A percentile compares a stretch with the other conserved stretches of the same genome.
Evolutionary conservation across 2,113 vertebrate species (phyloP).

Genomic region (Chitala chitala): DNA sequence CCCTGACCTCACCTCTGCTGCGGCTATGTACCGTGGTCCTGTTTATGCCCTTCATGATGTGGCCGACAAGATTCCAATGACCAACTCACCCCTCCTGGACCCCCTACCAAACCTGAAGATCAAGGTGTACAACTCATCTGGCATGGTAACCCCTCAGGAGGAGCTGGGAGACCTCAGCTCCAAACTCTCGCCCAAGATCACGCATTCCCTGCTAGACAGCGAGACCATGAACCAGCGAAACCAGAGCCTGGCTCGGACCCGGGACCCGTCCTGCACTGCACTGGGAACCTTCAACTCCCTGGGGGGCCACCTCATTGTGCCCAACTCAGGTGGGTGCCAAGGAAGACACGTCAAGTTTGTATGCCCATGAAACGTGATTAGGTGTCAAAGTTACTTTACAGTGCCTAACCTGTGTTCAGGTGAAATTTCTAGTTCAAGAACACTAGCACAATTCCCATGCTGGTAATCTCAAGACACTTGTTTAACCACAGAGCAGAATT

Average conservation of each 20-base stretch:
- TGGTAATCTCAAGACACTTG: no score
- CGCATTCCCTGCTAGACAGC: conserved; percentile 78
- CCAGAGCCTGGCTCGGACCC: conserved; percentile 79
- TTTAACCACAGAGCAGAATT: no score
- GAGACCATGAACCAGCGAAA: conserved; percentile 81
- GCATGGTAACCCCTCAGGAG: conserved; percentile 86
- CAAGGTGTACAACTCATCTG: conserved; percentile 91
- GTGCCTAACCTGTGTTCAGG: no score
- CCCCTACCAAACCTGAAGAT: conserved; percentile 94
- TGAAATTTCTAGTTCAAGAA: no score
- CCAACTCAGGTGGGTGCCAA: conserved; percentile 79
- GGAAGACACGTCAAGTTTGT: neutral
- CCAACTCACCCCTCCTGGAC: conserved; percentile 91
- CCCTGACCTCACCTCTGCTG: conserved; percentile 89
- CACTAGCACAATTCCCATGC: no score
- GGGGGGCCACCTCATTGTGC: conserved; percentile 89
- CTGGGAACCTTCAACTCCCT: conserved; percentile 92
- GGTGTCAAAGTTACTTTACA: no score
- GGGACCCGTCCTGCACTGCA: conserved; percentile 84
- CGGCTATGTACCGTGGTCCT: conserved; percentile 91
- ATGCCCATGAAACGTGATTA: no score
- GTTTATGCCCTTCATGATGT: conserved; percentile 93
- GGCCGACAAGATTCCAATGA: conserved; percentile 97
- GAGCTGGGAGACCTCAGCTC: conserved; percentile 84
- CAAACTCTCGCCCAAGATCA: conserved; percentile 86